phyloP scores from a whole-genome alignment of 2,113 vertebrate species.

The Lontra canadensis region DNA sequence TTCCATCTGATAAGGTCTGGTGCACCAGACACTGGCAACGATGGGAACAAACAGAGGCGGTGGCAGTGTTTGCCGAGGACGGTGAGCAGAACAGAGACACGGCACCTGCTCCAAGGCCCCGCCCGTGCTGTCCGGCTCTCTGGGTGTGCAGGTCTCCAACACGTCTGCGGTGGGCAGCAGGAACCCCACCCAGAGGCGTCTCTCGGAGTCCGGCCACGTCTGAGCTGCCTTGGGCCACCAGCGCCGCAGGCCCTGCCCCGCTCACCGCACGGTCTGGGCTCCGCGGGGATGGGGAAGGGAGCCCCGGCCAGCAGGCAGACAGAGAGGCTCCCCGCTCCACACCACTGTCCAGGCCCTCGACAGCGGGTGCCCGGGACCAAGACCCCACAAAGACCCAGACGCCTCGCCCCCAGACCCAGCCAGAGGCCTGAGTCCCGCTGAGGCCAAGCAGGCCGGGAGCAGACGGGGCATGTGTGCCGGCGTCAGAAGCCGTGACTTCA shows the following conservation, averaged over 20 bases:
- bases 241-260: background rate
- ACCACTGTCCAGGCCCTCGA: background rate
- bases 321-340: accelerated
- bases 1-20: too few relatives aligned
- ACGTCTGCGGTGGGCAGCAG: background rate
- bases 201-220: background rate
- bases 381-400: background rate
- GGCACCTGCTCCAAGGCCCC: background rate
- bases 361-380: background rate
- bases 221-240: accelerated
- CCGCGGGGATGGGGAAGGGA: background rate
- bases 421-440: background rate
- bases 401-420: background rate
- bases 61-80: background rate
- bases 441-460: accelerated
- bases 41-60: background rate
- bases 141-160: background rate
- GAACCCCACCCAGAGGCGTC: background rate
- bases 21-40: background rate
- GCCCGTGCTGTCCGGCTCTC: background rate
- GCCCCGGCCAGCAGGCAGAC: background rate
- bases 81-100: background rate
- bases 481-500: background rate
- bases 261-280: accelerated
- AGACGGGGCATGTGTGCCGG: background rate